Conservation (phyloP, 2,113 vertebrate genomes). For the Paracanthobrama guichenoti region DNA sequence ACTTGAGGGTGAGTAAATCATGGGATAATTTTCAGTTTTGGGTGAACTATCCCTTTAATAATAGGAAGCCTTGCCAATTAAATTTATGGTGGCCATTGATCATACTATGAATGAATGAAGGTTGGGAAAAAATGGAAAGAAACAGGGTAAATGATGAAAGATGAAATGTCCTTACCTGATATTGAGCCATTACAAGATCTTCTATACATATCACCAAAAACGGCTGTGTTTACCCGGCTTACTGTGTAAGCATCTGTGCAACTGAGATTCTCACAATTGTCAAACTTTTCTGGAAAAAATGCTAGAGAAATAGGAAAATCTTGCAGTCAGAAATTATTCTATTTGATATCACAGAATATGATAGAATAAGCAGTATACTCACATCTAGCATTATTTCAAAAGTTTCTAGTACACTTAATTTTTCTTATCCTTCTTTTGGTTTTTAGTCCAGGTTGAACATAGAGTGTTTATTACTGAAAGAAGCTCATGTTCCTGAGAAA, state of each 20-base stretch:
- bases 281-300: too few species aligned
- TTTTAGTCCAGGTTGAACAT: neutral
- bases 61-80: neutral
- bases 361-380: neutral
- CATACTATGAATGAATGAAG: neutral
- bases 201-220: neutral
- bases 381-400: neutral
- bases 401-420: accelerated
- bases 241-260: neutral
- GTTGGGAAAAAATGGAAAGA: too few species aligned
- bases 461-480: conserved; percentile 23
- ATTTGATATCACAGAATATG: neutral
- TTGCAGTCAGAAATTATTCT: neutral
- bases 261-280: neutral
- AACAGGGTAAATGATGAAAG: neutral
- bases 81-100: neutral
- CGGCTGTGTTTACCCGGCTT: neutral
- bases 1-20: too few species aligned
- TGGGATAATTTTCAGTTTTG: too few species aligned
- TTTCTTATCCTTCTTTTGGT: accelerated
- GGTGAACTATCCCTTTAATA: too few species aligned
- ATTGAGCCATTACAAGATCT: neutral
- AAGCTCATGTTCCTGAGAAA: neutral
- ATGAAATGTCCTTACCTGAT: conserved; percentile 11
- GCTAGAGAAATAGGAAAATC: neutral